Evolutionary conservation across 2,797 vertebrate species (phyloP).

Genomic region (Bovichtus diacanthus): DNA sequence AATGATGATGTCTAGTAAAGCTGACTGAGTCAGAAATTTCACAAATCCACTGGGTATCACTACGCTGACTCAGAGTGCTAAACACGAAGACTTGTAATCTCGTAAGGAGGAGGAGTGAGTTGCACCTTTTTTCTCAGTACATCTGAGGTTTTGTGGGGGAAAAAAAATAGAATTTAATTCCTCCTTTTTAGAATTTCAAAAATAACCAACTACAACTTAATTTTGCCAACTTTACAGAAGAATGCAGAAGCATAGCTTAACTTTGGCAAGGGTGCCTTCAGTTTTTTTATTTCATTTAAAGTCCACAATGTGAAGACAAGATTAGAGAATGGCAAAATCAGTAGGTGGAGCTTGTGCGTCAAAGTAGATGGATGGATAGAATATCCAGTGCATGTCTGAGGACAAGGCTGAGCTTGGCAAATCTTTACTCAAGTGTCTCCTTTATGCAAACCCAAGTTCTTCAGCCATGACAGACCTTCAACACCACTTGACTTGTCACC

Average conservation of each 20-base stretch:
- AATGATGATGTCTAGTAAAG: conserved; percentile 33
- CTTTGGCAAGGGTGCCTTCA: neutral
- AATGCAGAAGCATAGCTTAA: neutral
- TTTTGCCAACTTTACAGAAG: neutral
- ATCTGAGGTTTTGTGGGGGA: too few species aligned
- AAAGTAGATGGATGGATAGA: neutral
- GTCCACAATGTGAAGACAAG: neutral
- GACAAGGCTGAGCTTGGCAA: conserved; percentile 10
- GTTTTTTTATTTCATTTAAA: neutral
- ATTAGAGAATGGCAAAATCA: neutral
- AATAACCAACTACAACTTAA: neutral
- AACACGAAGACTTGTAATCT: conserved; percentile 19
- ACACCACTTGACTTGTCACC: neutral
- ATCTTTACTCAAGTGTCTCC: neutral
- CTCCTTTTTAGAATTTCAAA: neutral
- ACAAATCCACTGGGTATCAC: conserved; percentile 25
- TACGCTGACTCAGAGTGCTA: conserved; percentile 36
- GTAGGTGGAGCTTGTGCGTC: neutral
- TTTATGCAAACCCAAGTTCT: neutral
- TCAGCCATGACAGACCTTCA: neutral
- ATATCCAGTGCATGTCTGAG: neutral
- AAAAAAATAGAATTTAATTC: neutral
- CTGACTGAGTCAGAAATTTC: conserved; percentile 54
- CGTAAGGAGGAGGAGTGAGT: neutral
- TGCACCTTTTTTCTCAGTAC: neutral